Base-by-base conservation (phyloP, 2,113 vertebrate species). In the Apus apus region DNA sequence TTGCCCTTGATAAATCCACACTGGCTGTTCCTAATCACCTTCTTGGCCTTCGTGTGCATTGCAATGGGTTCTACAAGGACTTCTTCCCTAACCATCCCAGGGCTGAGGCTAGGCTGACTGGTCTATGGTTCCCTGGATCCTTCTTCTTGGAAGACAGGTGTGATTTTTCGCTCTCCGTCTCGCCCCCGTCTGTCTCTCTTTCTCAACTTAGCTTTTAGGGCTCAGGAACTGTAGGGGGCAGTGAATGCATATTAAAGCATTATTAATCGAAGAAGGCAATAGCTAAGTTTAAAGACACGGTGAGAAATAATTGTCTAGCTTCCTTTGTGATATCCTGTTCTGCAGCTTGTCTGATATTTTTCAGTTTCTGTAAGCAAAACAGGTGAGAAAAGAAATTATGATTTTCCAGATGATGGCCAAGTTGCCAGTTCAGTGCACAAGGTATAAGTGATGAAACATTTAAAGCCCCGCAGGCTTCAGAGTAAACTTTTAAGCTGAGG, bases 201-300 rank as follows among this genome's bases (percentile, higher is more conserved):
- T 38, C 38, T 38, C 40, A 43, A 11, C 58, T 73, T 76, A 70
- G 72, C 29, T 83, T 29, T 40, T 9, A 54, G 46, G 40, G 36
- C 70, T 87, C 21, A 70, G 77, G 56, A 80, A 15, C 87, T 91
- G 61, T 74, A 93, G 93, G n/a, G 65, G 81, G 40, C 88, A 82
- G 26, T 22, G 29, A 67, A 93, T 85, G 61, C 66, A 17, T n/a
- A 8, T 36, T 27, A 46, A 66, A 65, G 5, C 12, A 19, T 25
- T 50, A 36, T 30, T 66, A 66, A 71, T 62, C 8, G 16, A 19
- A 40, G 54, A 67, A 62, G 10, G 29, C 27, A 29, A 25, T 8
- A 43, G 27, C 2, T 40, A 48, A 51, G 11, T 75, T 71, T 51
- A 91, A 64, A 94, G 48, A 32, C 16, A 2, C 7, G 10, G n/a